A percentile compares a stretch with the other conserved stretches of the same genome.
Conservation (phyloP, 2,797 vertebrate genomes). For the Micropoecilia bifurca region DNA sequence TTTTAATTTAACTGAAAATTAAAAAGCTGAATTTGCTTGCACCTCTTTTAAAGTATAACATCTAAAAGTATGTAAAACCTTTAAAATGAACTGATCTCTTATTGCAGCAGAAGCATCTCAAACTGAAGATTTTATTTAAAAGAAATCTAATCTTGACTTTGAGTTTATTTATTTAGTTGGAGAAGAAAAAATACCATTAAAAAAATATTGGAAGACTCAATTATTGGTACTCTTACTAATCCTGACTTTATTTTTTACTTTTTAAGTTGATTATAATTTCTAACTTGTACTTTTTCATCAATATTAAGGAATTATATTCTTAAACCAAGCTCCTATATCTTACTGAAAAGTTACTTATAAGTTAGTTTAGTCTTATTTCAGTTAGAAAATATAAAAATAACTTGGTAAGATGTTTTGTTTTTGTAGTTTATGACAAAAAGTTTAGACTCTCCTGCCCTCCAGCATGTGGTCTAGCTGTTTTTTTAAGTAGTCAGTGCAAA, state of each 20-base stretch:
- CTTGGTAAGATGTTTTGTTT: no score
- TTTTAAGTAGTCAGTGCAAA: constrained; percentile 41
- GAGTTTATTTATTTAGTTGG: neutral
- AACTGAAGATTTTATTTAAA: neutral
- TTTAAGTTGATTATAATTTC: neutral
- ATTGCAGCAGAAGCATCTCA: neutral
- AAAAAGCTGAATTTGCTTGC: neutral
- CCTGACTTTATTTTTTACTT: neutral
- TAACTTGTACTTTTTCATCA: neutral
- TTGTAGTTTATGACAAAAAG: no score
- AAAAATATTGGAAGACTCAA: neutral
- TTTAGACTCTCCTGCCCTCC: constrained; percentile 24
- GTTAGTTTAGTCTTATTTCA: no score
- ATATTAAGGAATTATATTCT: no score
- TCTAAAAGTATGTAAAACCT: neutral
- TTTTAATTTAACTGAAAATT: neutral
- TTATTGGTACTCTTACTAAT: neutral
- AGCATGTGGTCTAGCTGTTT: constrained; percentile 38
- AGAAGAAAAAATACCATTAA: neutral
- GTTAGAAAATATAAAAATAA: no score
- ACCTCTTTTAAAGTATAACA: neutral
- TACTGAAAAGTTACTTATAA: no score
- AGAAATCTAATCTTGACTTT: neutral
- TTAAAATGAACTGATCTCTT: neutral
- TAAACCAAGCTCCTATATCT: no score